Evolutionary conservation across 2,113 vertebrate species (phyloP).

Genomic region (Plecotus auritus): DNA sequence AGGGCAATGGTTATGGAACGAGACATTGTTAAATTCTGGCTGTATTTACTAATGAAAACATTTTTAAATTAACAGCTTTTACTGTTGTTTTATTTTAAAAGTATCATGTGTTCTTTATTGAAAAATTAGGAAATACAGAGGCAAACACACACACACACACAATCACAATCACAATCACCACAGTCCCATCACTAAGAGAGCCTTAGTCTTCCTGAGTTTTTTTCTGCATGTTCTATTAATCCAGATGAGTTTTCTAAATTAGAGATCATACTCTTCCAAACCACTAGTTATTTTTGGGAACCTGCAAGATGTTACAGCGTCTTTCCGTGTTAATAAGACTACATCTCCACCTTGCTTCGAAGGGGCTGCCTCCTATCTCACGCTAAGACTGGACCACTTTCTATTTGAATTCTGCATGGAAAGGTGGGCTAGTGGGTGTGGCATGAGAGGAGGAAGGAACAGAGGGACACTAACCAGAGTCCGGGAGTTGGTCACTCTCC

Average conservation of each 20-base stretch:
- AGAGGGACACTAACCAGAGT: background rate
- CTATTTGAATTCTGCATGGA: background rate
- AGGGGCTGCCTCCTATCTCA: background rate
- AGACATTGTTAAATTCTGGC: background rate
- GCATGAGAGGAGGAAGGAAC: background rate
- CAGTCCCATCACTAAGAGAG: background rate
- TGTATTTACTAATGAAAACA: background rate
- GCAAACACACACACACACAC: background rate
- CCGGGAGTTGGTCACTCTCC: background rate
- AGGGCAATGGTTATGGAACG: background rate
- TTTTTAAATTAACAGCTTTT: background rate
- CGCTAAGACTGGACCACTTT: background rate
- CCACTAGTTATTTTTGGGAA: background rate
- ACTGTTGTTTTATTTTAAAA: background rate
- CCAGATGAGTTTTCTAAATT: background rate
- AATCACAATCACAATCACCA: background rate
- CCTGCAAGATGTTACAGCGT: background rate
- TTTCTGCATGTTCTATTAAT: background rate
- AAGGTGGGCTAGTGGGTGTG: background rate
- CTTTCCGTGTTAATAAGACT: background rate
- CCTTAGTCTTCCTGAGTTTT: background rate
- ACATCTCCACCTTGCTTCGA: background rate
- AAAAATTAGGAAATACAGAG: background rate
- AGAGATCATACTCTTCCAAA: background rate
- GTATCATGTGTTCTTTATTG: background rate